Percentiles rank a stretch among this genome's conserved stretches.
Conservation (phyloP, 2,113 vertebrate species). For the Parotia lawesii region DNA sequence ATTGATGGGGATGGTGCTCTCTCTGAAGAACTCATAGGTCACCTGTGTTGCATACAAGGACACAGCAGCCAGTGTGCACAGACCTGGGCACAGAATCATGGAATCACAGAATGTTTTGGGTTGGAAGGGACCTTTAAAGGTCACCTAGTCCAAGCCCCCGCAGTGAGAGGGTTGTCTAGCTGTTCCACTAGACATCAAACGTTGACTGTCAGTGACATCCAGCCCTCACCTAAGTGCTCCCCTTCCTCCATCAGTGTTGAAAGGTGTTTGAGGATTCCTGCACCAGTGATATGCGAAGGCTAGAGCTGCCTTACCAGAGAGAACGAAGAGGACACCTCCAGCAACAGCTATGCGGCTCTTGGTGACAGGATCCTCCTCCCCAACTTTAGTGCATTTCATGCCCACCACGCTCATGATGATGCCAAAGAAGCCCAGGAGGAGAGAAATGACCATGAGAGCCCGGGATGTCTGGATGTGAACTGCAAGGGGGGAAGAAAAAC, state of each 20-base stretch:
- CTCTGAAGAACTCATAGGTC: conserved; percentile 92
- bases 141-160: neutral
- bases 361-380: conserved; percentile 87
- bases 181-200: neutral
- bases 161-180: neutral
- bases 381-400: conserved; percentile 97
- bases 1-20: conserved; percentile 84
- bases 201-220: neutral
- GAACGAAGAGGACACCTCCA: conserved; percentile 87
- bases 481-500: conserved; percentile 35
- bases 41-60: conserved; percentile 93
- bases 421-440: conserved; percentile 91
- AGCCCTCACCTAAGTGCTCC: neutral
- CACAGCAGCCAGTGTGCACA: conserved; percentile 89
- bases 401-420: conserved; percentile 92
- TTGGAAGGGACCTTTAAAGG: neutral
- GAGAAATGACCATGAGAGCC: conserved; percentile 92
- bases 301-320: conserved; percentile 80
- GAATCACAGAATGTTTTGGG: neutral
- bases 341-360: conserved; percentile 88
- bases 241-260: neutral
- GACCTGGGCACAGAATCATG: conserved; percentile 67
- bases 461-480: conserved; percentile 93
- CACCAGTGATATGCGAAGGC: neutral
- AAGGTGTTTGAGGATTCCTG: neutral